Evolutionary conservation across 2,888 invertebrate genomes (phyloP).

Genomic region (Amiota communis): DNA sequence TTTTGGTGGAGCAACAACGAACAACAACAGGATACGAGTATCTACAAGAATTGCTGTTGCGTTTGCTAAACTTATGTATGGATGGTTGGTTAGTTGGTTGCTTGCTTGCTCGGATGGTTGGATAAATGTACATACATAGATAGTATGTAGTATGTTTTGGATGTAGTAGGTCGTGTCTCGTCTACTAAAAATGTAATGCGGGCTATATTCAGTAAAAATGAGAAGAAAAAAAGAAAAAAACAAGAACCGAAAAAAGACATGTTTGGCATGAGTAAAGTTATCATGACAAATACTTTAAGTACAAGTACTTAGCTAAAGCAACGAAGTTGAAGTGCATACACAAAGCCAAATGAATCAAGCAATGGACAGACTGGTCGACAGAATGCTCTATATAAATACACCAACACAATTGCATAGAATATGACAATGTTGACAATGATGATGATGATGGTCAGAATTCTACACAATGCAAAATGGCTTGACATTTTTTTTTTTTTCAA

Average conservation of each 20-base stretch:
- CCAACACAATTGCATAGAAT: too few relatives aligned
- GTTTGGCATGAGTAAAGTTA: slow-evolving; percentile 31
- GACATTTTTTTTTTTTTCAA: slow-evolving; percentile 5
- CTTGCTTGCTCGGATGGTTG: neutral
- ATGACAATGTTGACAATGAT: slow-evolving; percentile 1
- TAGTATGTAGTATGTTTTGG: neutral
- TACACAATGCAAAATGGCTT: neutral
- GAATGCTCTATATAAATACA: too few relatives aligned
- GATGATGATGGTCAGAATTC: slow-evolving; percentile 25
- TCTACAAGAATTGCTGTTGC: too few relatives aligned
- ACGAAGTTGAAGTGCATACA: slow-evolving; percentile 22
- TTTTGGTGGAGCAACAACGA: slow-evolving; percentile 23
- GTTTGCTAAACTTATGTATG: too few relatives aligned
- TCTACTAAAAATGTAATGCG: slow-evolving; percentile 8
- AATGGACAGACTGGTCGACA: too few relatives aligned
- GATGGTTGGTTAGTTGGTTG: too few relatives aligned
- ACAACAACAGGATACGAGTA: neutral
- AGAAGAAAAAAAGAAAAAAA: slow-evolving; percentile 10
- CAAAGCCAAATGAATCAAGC: neutral
- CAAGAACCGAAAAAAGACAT: slow-evolving; percentile 19
- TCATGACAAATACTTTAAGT: slow-evolving; percentile 34
- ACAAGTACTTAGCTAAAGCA: slow-evolving; percentile 24
- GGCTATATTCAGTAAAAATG: neutral
- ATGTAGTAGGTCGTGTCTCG: neutral
- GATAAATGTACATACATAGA: too few relatives aligned